These are phyloP conservation scores for Geophilus truncorum DNA, from an alignment of 2,888 invertebrate genomes.

Conservation along the genomic window DNA sequence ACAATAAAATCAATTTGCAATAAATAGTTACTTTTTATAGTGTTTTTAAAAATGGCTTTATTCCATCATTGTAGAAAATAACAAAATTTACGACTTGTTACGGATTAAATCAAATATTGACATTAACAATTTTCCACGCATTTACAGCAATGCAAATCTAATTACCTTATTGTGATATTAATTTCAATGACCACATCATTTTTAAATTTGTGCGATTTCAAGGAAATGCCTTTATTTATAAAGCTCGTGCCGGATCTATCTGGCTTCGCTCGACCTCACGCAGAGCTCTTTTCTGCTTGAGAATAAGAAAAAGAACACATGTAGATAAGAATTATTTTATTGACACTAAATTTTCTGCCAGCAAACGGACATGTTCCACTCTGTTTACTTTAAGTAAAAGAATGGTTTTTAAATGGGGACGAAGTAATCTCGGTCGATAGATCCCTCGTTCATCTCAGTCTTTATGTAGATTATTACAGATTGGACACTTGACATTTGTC, in stretches of 20 bases:
- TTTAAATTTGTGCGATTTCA: too few species aligned
- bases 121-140: too few species aligned
- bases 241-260: neutral
- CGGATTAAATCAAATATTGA: too few species aligned
- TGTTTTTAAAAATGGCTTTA: neutral
- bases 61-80: too few species aligned
- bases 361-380: neutral
- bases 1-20: conserved; percentile 23
- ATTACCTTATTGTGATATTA: too few species aligned
- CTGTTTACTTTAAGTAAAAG: neutral
- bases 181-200: too few species aligned
- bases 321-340: neutral
- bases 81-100: too few species aligned
- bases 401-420: neutral
- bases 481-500: neutral
- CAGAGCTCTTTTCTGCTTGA: neutral
- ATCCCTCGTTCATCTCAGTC: neutral
- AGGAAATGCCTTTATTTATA: neutral
- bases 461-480: neutral
- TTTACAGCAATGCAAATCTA: too few species aligned
- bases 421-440: neutral
- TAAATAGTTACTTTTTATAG: neutral
- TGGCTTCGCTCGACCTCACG: neutral
- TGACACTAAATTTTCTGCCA: neutral
- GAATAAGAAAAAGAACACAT: neutral